phyloP scores from a whole-genome alignment of 2,797 vertebrate species.

The Zalophus californianus region DNA sequence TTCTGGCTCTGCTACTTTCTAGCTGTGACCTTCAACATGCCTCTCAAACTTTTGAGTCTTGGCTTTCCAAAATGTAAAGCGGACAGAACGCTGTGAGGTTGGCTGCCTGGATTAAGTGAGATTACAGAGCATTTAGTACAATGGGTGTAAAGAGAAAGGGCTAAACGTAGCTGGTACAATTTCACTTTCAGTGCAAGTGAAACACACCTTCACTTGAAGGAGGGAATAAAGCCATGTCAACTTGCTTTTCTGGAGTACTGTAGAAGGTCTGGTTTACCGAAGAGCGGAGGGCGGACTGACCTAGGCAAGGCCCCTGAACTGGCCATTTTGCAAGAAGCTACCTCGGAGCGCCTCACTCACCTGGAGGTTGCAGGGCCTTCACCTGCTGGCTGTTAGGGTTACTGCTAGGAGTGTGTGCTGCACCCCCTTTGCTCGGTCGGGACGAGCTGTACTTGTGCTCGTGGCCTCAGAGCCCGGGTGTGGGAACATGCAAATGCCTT shows the following conservation, averaged over 20 bases:
- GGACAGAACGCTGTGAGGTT: not conserved
- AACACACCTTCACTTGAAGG: not conserved
- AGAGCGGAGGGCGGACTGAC: not conserved
- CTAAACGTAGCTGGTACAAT: not conserved
- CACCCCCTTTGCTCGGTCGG: not conserved
- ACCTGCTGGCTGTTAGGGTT: not conserved
- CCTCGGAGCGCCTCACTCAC: not conserved
- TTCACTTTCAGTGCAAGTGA: not conserved
- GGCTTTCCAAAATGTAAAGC: not conserved
- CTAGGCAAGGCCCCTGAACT: not conserved
- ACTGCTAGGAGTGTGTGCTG: accelerated
- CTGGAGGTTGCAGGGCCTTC: not conserved
- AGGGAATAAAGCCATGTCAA: no score
- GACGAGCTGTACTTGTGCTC: not conserved
- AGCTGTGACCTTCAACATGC: not conserved
- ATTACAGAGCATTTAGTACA: not conserved
- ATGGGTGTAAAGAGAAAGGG: not conserved
- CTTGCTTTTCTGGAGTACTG: not conserved
- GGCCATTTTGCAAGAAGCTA: not conserved
- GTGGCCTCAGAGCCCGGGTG: not conserved
- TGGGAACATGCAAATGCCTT: not conserved
- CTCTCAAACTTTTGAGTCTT: not conserved
- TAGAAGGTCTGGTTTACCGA: not conserved
- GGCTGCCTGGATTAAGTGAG: not conserved
- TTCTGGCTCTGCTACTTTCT: not conserved